Base-by-base conservation (phyloP, 2,113 vertebrate species). In the Sardina pilchardus region DNA sequence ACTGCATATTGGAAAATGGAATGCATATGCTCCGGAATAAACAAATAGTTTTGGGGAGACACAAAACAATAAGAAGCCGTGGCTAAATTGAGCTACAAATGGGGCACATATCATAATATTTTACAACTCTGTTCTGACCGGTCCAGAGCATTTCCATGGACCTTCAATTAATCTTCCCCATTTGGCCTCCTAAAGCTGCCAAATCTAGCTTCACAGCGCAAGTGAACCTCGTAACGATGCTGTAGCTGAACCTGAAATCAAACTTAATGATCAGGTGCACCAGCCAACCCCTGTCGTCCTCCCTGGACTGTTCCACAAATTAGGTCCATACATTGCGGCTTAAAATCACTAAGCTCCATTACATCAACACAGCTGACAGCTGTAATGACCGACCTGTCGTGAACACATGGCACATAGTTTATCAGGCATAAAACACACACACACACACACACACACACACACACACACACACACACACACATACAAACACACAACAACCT, bases 381-480 rank as follows among this genome's bases (percentile, higher is more conserved):
- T 12, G 71, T 78, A 78, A 78, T 78, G 30, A 36, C 71, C 30
- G 16, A 78, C 71, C 30, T 78, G 71, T 78, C 71, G 71, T 36
- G n/a, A 75, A 17, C 71, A 78, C 71, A 78, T 78, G 71, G 71
- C 30, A 78, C 71, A 78, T 78, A 36, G 71, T 78, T 78, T 78
- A 78, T 78, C 30, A 78, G 34, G 71, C 71, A 71, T 71, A 30
- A 34, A 8, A 34, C 26, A 71, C 63, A 71, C 63, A 71, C 63
- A 71, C 14, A 50, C 7, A 19, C 26, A 83, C 30, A 59, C 59
- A 59, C 34, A 36, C 39, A 75, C 53, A 59, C 53, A 59, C 53
- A 59, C 53, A 59, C 53, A 59, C 53, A 59, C 53, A 59, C 53
- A 59, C 53, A 59, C 53, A 63, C 59, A 63, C 59, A 50, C 48